Percentiles rank a stretch among this genome's conserved stretches.
These are phyloP conservation scores for Astur gentilis DNA, from an alignment of 2,113 vertebrate genomes.

Conservation along the genomic window DNA sequence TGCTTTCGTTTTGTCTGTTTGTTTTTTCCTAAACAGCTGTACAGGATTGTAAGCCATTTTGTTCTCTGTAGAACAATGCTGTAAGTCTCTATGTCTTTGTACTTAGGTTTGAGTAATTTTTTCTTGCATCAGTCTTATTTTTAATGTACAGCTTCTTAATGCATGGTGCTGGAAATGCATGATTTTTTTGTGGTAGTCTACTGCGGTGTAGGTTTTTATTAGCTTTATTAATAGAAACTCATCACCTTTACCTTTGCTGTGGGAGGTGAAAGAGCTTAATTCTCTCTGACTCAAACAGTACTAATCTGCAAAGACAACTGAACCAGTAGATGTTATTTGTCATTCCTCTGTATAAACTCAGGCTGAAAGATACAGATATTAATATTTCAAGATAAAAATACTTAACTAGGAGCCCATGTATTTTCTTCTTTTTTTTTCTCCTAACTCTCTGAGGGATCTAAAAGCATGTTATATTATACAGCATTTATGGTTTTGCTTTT, in stretches of 20 bases:
- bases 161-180: neutral
- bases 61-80: neutral
- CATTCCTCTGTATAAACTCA: neutral
- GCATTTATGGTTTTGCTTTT: neutral
- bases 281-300: neutral
- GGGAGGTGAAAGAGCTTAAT: conserved; percentile 37
- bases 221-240: conserved; percentile 17
- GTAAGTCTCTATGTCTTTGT: neutral
- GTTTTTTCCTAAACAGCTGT: neutral
- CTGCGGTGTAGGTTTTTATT: conserved; percentile 15
- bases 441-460: neutral
- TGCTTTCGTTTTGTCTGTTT: neutral
- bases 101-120: neutral
- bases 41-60: neutral
- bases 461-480: neutral
- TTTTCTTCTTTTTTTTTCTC: neutral
- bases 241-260: conserved; percentile 42
- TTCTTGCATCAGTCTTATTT: neutral
- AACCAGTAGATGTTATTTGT: neutral
- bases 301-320: conserved; percentile 9
- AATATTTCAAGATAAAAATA: neutral
- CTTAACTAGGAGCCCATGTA: neutral
- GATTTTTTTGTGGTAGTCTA: conserved; percentile 20
- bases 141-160: neutral
- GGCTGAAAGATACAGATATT: neutral